phyloP scores from a whole-genome alignment of 2,797 vertebrate genomes.

The Muscicapa striata region DNA sequence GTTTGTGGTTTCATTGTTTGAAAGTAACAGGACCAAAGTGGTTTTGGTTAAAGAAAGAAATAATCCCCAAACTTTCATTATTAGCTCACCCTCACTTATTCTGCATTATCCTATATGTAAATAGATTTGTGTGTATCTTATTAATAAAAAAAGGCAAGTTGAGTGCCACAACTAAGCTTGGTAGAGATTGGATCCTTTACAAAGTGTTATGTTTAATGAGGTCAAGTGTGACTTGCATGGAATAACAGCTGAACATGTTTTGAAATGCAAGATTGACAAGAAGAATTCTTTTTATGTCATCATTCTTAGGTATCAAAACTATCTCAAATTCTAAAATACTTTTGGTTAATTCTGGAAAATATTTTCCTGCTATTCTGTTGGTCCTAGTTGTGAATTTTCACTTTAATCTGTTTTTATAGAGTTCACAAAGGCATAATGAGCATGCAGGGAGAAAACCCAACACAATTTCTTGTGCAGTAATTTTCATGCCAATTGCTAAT shows the following conservation, averaged over 20 bases:
- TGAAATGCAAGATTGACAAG: background rate
- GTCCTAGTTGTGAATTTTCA: background rate
- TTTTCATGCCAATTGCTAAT: conserved; percentile 24
- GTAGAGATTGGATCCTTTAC: background rate
- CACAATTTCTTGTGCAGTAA: background rate
- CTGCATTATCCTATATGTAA: background rate
- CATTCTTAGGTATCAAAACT: background rate
- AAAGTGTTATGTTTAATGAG: background rate
- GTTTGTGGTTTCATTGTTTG: background rate
- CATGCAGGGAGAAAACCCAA: background rate
- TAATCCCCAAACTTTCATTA: background rate
- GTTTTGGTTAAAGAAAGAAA: background rate
- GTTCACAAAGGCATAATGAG: background rate
- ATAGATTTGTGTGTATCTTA: background rate
- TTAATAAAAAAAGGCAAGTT: background rate
- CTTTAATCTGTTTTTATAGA: background rate
- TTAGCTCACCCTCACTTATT: background rate
- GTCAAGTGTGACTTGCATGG: background rate
- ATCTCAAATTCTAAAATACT: background rate
- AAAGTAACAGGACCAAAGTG: background rate
- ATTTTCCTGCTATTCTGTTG: background rate
- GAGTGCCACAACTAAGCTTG: background rate
- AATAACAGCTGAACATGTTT: background rate
- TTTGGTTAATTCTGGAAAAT: background rate
- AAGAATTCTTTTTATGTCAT: background rate